Base-by-base conservation (phyloP, 2,888 invertebrate species). In the Altica lythri region DNA sequence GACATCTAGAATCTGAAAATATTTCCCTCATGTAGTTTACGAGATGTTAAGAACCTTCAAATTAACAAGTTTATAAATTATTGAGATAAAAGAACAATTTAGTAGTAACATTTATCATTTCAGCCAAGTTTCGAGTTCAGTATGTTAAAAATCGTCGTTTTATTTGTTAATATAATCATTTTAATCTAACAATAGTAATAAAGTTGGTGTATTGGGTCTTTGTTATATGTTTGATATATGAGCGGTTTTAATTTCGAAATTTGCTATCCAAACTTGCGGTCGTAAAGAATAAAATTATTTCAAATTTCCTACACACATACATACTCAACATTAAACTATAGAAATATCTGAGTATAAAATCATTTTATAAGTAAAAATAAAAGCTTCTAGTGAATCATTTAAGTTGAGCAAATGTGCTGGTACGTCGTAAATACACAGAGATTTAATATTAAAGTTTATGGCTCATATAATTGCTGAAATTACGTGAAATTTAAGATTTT, bases 231-330 rank as follows among this genome's bases (percentile, higher is more conserved):
- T 2, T n/a, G 2, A 16, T 2, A 9, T 2, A 16, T 16, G 16
- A 2, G 29, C 48, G 48, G 18, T 18, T 9, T 38, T 48, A 38
- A 29, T n/a, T 3, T 14, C 27, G 9, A 29, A 48, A 18, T 47
- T 29, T 5, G 19, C 29, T 47, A 47, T 47, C 47, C 38, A n/a
- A 29, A 38, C 18, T 27, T 14, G 3, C 12, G 16, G 9, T 38
- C 48, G 38, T 48, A 48, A 48, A 48, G 12, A 12, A 48, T 34
- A 45, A 34, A 48, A 48, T 48, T 38, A 30, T 30, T 37, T 48
- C 30, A 18, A 30, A 38, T 17, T 12, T 18, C 29, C 18, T 18
- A 37, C 27, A 12, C 2, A 30, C 13, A 12, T 5, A 30, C 13
- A 30, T 30, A 13, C 9, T 12, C 12, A 3, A 9, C 30, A 9